Percentiles rank a stretch among this genome's conserved stretches.
Conservation (phyloP, 2,113 vertebrate genomes). For the Nettapus auritus region DNA sequence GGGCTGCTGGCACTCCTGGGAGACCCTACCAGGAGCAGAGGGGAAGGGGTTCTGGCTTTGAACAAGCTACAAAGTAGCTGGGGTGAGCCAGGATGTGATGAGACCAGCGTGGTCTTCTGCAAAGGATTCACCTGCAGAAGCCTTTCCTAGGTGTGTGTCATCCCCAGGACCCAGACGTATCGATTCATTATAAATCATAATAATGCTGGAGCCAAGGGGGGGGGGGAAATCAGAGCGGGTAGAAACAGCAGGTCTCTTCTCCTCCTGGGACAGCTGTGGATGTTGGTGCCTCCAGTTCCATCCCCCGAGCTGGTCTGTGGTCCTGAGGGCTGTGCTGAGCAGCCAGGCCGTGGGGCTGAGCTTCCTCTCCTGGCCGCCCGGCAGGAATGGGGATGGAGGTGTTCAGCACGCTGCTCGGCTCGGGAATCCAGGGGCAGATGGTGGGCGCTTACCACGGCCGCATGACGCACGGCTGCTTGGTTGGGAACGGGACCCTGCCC, state of each 20-base stretch:
- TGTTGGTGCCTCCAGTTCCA: background rate
- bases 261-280: background rate
- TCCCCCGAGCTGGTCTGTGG: background rate
- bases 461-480: constrained; percentile 57
- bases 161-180: background rate
- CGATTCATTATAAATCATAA: no score
- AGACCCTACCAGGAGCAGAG: background rate
- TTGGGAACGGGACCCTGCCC: background rate
- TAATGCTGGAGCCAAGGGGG: background rate
- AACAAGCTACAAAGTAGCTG: background rate
- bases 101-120: background rate
- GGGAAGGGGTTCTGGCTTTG: background rate
- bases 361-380: background rate
- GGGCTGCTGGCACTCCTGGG: background rate
- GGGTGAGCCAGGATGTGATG: background rate
- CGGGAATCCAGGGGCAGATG: constrained; percentile 80
- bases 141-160: background rate
- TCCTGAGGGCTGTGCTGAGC: background rate
- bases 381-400: constrained; percentile 82
- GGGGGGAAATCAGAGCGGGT: background rate
- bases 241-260: background rate
- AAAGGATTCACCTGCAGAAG: background rate
- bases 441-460: constrained; percentile 73
- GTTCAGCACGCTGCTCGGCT: constrained; percentile 78
- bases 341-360: background rate